Evolutionary conservation across 2,797 vertebrate genomes (phyloP).

Genomic region (Cyprinodon diabolis): DNA sequence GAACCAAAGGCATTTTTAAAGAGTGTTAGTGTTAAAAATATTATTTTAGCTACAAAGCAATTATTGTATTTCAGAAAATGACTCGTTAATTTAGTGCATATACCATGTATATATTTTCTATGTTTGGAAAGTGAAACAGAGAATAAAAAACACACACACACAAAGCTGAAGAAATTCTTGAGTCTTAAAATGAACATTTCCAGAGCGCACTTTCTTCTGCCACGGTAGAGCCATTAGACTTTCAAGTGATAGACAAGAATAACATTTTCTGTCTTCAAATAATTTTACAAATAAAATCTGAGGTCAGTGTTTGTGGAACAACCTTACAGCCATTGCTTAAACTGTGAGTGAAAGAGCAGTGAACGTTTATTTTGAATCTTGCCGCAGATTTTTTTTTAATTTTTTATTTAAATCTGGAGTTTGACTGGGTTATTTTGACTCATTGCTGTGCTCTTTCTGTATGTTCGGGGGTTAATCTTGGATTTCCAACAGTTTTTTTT

Average conservation of each 20-base stretch:
- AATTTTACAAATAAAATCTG: not conserved
- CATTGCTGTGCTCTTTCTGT: too few species aligned
- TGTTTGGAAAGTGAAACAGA: not conserved
- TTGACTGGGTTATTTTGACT: too few species aligned
- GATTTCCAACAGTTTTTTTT: too few species aligned
- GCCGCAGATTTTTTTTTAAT: not conserved
- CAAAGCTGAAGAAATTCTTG: not conserved
- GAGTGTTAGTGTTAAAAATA: constrained; percentile 14
- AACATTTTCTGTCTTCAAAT: not conserved
- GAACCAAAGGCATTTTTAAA: constrained; percentile 31
- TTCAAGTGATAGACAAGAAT: not conserved
- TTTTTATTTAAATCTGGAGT: too few species aligned
- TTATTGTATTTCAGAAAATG: constrained; percentile 11
- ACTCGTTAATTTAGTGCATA: not conserved
- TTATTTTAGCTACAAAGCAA: constrained; percentile 20
- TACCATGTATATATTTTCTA: not conserved
- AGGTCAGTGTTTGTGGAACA: not conserved
- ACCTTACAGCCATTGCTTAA: not conserved
- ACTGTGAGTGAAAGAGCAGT: too few species aligned
- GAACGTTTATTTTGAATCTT: not conserved
- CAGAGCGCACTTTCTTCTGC: not conserved
- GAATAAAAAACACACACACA: not conserved
- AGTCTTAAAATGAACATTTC: not conserved
- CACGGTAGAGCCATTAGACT: not conserved
- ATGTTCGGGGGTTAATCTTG: too few species aligned